Conservation (phyloP, 2,113 vertebrate species). For the Falco punctatus region DNA sequence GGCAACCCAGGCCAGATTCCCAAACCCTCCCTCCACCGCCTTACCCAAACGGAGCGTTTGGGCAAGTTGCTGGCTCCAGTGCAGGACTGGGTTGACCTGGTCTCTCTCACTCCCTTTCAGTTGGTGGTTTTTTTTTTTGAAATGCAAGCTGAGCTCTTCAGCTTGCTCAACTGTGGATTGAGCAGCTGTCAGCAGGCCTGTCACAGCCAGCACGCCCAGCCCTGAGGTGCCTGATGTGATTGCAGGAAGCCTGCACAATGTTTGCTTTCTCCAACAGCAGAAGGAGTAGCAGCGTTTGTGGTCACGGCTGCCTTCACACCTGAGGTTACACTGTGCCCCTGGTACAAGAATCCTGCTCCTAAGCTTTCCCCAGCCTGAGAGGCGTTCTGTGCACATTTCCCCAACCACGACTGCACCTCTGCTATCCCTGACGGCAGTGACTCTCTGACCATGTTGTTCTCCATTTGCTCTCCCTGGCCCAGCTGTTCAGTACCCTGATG, state of each 20-base stretch:
- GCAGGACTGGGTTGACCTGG: not conserved
- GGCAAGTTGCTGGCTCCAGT: not conserved
- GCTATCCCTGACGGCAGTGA: too few relatives aligned
- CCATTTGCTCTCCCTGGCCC: not conserved
- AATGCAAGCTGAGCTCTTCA: not conserved
- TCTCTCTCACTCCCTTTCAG: rapidly evolving
- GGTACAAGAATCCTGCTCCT: not conserved
- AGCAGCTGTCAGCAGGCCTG: not conserved
- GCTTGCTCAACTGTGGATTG: not conserved
- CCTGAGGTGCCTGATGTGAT: not conserved
- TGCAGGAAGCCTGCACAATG: not conserved
- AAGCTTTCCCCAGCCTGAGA: not conserved
- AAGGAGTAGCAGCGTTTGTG: not conserved
- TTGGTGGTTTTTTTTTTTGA: not conserved
- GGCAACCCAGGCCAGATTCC: not conserved
- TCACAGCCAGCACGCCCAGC: not conserved
- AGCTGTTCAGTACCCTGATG: not conserved
- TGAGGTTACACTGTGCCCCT: not conserved
- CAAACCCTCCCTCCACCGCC: not conserved
- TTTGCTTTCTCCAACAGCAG: not conserved
- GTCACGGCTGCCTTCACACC: not conserved
- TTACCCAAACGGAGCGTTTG: not conserved
- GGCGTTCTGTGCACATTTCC: not conserved
- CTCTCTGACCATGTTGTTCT: not conserved
- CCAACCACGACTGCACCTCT: not conserved